phyloP scores from a whole-genome alignment of 2,797 vertebrate genomes.

The Malacoctenus gilli region DNA sequence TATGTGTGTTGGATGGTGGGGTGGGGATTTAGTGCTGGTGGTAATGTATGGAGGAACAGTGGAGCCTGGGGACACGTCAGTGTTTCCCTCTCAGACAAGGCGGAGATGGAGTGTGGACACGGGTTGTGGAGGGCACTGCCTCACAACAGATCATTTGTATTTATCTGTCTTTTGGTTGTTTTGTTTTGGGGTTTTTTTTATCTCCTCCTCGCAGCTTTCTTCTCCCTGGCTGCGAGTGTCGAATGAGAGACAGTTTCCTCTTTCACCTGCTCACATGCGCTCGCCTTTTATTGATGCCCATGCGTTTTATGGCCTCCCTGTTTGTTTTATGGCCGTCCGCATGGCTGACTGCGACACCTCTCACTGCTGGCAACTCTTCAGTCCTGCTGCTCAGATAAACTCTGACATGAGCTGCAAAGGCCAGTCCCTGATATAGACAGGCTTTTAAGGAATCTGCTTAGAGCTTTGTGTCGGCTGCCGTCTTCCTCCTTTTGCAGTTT shows the following conservation, averaged over 20 bases:
- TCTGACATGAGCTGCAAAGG: slow-evolving; percentile 56
- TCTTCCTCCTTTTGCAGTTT: slow-evolving; percentile 9
- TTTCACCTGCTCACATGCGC: slow-evolving; percentile 5
- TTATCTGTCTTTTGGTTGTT: slow-evolving; percentile 15
- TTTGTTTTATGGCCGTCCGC: slow-evolving; percentile 28
- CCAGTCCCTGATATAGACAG: slow-evolving; percentile 42
- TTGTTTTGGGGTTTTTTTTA: no score
- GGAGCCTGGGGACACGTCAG: slow-evolving; percentile 29
- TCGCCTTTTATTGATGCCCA: no score
- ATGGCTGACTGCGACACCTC: slow-evolving; percentile 23
- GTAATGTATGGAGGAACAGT: slow-evolving; percentile 40
- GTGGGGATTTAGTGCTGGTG: slow-evolving; percentile 36
- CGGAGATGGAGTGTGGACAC: slow-evolving; percentile 21
- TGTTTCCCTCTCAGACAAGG: slow-evolving; percentile 32
- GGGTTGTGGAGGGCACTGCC: slow-evolving; percentile 8
- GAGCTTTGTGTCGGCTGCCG: slow-evolving; percentile 16
- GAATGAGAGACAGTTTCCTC: slow-evolving; percentile 5
- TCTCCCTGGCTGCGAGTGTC: background rate
- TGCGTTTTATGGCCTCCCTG: slow-evolving; percentile 12
- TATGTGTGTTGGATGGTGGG: slow-evolving; percentile 18
- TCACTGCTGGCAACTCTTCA: slow-evolving; percentile 31
- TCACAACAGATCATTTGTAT: slow-evolving; percentile 31
- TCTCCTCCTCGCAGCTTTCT: slow-evolving; percentile 8
- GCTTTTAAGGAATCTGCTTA: slow-evolving; percentile 43
- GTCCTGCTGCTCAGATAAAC: slow-evolving; percentile 44